Conservation (phyloP, 2,797 vertebrate species). For the Merluccius polli region DNA sequence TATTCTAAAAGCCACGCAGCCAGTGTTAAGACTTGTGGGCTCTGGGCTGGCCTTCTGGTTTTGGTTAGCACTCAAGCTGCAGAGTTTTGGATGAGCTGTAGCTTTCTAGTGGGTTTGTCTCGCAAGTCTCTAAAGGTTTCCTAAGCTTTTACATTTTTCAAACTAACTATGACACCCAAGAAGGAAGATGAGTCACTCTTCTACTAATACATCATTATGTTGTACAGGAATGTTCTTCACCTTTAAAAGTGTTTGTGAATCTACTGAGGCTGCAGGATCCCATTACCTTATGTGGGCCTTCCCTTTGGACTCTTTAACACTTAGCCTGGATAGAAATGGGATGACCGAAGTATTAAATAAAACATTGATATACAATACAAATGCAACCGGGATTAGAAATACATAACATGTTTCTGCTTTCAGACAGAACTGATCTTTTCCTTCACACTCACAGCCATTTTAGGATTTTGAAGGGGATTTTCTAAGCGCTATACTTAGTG, state of each 20-base stretch:
- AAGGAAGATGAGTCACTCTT: background rate
- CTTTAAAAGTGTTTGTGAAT: background rate
- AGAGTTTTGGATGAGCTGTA: background rate
- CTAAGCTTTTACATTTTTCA: too few species aligned
- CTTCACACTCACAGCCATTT: background rate
- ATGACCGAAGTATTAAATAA: background rate
- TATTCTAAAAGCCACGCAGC: too few species aligned
- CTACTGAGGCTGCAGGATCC: background rate
- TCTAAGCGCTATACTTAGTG: constrained; percentile 43
- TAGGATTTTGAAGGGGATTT: constrained; percentile 41
- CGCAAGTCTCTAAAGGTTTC: too few species aligned
- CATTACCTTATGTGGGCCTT: background rate
- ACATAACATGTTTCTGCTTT: background rate
- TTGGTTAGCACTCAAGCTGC: background rate
- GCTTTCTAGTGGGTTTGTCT: too few species aligned
- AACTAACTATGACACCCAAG: too few species aligned
- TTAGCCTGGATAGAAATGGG: background rate
- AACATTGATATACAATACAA: background rate
- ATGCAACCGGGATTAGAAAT: background rate
- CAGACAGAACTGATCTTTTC: background rate
- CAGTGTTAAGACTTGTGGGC: background rate
- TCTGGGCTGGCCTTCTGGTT: background rate
- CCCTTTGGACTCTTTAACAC: background rate
- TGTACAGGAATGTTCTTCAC: background rate
- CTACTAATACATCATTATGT: background rate